Evolutionary conservation across 2,113 vertebrate species (phyloP).

Genomic region (Ondatra zibethicus): DNA sequence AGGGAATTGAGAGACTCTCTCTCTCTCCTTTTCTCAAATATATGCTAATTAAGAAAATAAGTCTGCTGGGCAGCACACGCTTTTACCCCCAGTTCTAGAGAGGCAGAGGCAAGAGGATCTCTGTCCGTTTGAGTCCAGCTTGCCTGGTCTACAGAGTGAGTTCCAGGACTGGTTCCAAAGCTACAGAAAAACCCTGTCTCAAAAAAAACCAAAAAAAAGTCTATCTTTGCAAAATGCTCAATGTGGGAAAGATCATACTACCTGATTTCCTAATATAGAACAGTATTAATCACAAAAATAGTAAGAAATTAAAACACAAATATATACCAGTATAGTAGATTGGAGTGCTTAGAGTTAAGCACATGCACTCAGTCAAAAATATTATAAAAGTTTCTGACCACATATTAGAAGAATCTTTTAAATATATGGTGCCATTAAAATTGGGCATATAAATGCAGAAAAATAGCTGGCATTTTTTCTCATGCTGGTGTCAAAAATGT

Average conservation of each 20-base stretch:
- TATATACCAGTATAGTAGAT: not conserved
- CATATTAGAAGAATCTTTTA: not conserved
- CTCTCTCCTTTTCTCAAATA: not conserved
- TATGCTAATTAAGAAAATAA: not conserved
- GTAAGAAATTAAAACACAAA: not conserved
- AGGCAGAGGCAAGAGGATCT: no score
- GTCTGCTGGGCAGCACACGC: no score
- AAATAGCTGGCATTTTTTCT: not conserved
- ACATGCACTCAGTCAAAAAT: not conserved
- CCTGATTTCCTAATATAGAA: not conserved
- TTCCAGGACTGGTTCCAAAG: no score
- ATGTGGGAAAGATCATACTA: not conserved
- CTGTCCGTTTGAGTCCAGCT: no score
- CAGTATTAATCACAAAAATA: not conserved
- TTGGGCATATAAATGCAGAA: not conserved
- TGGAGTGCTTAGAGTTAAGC: not conserved
- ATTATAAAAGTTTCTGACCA: not conserved
- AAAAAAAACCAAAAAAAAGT: no score
- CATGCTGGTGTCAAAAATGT: not conserved
- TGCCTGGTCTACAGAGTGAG: no score
- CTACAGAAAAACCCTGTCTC: no score
- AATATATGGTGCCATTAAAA: not conserved
- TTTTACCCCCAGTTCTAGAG: no score
- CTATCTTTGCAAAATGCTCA: not conserved
- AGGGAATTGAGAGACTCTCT: not conserved